phyloP scores from a whole-genome alignment of 92 coral and sea anemone species.

The Siderastrea siderea region DNA sequence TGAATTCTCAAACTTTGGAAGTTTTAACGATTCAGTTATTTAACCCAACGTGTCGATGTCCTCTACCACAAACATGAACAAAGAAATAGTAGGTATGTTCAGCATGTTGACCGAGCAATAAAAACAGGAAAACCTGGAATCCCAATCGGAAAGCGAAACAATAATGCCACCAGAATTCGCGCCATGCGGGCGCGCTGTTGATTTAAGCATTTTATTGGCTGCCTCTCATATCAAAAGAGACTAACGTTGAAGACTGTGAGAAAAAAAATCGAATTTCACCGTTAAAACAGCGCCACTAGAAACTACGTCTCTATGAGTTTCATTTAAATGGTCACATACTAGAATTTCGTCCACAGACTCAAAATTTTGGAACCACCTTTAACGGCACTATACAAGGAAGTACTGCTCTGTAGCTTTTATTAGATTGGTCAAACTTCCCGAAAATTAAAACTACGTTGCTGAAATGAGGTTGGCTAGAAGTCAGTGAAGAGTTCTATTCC shows the following conservation, averaged over 20 bases:
- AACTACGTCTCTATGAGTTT: neutral
- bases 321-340: neutral
- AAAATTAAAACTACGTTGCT: neutral
- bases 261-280: neutral
- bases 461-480: neutral
- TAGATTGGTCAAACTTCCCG: no score
- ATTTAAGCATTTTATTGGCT: neutral
- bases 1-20: neutral
- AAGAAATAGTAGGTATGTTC: neutral
- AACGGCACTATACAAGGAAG: neutral
- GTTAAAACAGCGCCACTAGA: neutral
- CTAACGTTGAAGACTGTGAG: neutral
- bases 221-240: neutral
- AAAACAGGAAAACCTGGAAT: slow-evolving; percentile 33
- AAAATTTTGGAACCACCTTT: neutral
- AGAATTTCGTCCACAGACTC: neutral
- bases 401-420: neutral
- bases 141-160: slow-evolving; percentile 1
- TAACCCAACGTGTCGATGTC: slow-evolving; percentile 4
- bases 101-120: slow-evolving; percentile 4
- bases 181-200: slow-evolving; percentile 20
- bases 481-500: neutral
- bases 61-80: neutral
- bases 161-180: slow-evolving; percentile 26
- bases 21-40: neutral